Conservation (phyloP, 2,113 vertebrate genomes). For the Eulemur rufifrons region DNA sequence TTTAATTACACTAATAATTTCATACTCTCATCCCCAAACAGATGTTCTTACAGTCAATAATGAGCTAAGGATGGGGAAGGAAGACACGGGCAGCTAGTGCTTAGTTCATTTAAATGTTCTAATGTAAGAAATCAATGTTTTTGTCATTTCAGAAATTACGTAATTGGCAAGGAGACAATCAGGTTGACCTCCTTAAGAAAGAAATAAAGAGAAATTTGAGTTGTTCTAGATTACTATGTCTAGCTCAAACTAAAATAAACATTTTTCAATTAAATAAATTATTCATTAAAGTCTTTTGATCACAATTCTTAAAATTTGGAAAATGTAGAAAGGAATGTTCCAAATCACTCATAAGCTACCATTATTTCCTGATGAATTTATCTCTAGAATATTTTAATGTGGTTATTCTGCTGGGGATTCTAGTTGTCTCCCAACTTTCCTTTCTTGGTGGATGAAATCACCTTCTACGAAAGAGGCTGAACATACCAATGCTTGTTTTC, state of each 20-base stretch:
- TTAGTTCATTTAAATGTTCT: background rate
- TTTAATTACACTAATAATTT: background rate
- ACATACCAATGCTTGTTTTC: background rate
- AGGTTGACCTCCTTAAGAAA: background rate
- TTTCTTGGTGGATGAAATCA: background rate
- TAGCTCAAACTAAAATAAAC: background rate
- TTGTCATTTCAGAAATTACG: background rate
- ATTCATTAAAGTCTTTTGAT: background rate
- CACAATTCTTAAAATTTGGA: background rate
- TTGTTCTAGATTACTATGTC: background rate
- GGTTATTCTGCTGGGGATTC: background rate
- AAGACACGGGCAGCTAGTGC: background rate
- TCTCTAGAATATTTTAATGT: background rate
- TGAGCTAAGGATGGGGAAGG: background rate
- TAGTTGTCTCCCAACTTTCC: background rate
- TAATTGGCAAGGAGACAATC: background rate
- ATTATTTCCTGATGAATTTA: background rate
- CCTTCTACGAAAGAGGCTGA: background rate
- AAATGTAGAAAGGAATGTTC: background rate
- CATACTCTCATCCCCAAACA: background rate
- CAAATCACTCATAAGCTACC: background rate
- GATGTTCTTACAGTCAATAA: background rate
- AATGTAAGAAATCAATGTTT: background rate
- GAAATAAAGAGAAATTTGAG: background rate
- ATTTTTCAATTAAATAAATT: background rate